phyloP scores from a whole-genome alignment of 2,113 vertebrate species.

The Mastomys natalensis region DNA sequence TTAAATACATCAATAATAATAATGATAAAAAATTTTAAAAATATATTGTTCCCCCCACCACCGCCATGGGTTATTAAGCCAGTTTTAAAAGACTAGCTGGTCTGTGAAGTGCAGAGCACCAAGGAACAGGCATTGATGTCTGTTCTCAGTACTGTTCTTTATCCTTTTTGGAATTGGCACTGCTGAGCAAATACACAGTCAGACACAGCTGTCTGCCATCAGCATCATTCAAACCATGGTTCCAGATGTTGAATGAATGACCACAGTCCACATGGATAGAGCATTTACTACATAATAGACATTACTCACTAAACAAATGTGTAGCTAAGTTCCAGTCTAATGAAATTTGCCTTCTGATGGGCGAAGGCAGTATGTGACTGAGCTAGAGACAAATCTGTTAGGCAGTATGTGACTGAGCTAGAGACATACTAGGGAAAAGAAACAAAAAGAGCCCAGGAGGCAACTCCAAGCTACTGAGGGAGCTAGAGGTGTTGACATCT shows the following conservation, averaged over 20 bases:
- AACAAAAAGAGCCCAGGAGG: background rate
- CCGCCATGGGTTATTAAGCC: background rate
- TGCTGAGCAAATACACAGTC: background rate
- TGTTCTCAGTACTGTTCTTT: slow-evolving; percentile 2
- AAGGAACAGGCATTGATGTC: background rate
- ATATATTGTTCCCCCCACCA: background rate
- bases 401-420: background rate
- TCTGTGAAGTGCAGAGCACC: background rate
- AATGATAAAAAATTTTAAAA: background rate
- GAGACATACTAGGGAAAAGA: background rate
- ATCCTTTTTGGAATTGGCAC: background rate
- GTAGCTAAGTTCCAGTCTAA: background rate
- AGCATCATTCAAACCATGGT: background rate
- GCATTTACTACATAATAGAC: background rate
- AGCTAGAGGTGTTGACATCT: background rate
- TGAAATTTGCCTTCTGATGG: background rate
- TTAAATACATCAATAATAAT: background rate
- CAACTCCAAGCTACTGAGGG: background rate
- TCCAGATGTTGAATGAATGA: background rate
- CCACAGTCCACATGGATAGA: background rate
- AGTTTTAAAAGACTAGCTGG: background rate
- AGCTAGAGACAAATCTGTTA: background rate
- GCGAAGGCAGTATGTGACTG: background rate
- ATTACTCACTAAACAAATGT: background rate
- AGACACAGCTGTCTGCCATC: background rate